phyloP scores from a whole-genome alignment of 2,113 vertebrate genomes.

The Percopsis transmontana region DNA sequence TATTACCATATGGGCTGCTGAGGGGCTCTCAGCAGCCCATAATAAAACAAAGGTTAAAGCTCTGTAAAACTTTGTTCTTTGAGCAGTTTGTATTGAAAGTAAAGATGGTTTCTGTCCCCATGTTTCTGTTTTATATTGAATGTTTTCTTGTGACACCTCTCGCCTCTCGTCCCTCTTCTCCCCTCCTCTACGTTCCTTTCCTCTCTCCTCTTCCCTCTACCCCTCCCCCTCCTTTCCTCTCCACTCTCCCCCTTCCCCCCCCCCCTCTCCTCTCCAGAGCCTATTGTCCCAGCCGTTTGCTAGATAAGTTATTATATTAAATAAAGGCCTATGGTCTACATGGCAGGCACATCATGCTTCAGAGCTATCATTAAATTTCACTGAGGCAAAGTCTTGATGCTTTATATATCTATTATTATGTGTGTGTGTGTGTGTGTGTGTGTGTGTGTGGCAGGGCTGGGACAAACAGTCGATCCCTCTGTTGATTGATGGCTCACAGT shows the following conservation, averaged over 20 bases:
- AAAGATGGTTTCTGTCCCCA: background rate
- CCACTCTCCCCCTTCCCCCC: background rate
- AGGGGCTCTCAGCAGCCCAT: slow-evolving; percentile 1
- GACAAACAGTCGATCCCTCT: too few relatives aligned
- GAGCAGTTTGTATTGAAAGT: slow-evolving; percentile 14
- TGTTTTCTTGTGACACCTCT: background rate
- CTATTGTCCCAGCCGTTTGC: background rate
- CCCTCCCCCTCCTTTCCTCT: background rate
- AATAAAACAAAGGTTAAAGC: slow-evolving; percentile 52
- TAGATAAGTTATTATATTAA: slow-evolving; percentile 32
- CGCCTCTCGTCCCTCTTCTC: background rate
- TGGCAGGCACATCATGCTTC: background rate
- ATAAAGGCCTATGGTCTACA: slow-evolving; percentile 4
- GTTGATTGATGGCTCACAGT: too few relatives aligned
- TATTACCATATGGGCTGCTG: background rate
- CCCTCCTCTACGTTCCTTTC: background rate
- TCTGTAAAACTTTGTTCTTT: slow-evolving; percentile 30
- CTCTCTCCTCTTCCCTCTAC: background rate
- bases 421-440: too few relatives aligned
- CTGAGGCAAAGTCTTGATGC: background rate
- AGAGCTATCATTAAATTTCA: background rate
- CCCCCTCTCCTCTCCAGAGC: background rate
- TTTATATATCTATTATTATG: background rate
- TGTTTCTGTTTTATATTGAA: background rate
- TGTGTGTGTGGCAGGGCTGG: too few relatives aligned